phyloP scores from a whole-genome alignment of 2,797 vertebrate genomes.

The Anisognathus igniventris region DNA sequence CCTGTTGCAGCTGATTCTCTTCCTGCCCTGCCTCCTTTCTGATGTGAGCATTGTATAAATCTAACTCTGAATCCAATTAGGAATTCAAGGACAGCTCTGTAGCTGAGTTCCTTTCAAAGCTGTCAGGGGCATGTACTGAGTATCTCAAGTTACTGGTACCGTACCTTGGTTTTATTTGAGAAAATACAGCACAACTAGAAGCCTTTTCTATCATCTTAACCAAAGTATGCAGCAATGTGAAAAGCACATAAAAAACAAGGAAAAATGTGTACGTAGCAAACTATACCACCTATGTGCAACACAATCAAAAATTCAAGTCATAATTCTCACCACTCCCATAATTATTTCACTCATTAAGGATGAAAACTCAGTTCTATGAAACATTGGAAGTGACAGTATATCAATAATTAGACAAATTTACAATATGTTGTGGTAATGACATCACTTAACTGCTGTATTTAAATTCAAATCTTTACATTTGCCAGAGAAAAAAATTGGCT shows the following conservation, averaged over 20 bases:
- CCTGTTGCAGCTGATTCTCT: neutral
- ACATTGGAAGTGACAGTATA: slow-evolving; percentile 82
- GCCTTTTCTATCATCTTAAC: slow-evolving; percentile 65
- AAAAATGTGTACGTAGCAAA: slow-evolving; percentile 80
- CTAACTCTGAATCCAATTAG: neutral
- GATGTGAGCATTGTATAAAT: neutral
- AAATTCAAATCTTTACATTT: slow-evolving; percentile 75
- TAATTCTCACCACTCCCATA: slow-evolving; percentile 78
- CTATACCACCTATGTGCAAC: slow-evolving; percentile 86
- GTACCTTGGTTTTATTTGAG: slow-evolving; percentile 68
- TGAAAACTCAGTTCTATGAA: slow-evolving; percentile 79
- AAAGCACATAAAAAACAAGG: slow-evolving; percentile 83
- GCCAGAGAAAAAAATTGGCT: slow-evolving; percentile 81
- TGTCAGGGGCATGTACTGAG: neutral
- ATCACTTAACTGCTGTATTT: slow-evolving; percentile 82
- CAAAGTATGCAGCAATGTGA: slow-evolving; percentile 81
- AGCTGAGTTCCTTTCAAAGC: neutral
- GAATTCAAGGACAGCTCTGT: slow-evolving; percentile 13
- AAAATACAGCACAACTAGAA: slow-evolving; percentile 63
- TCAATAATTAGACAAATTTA: slow-evolving; percentile 84
- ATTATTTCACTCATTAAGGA: slow-evolving; percentile 79
- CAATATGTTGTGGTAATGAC: slow-evolving; percentile 82
- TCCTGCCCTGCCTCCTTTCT: neutral
- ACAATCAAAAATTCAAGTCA: slow-evolving; percentile 89
- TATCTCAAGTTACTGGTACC: slow-evolving; percentile 6